phyloP scores from a whole-genome alignment of 2,113 vertebrate species.

The Nicator chloris region DNA sequence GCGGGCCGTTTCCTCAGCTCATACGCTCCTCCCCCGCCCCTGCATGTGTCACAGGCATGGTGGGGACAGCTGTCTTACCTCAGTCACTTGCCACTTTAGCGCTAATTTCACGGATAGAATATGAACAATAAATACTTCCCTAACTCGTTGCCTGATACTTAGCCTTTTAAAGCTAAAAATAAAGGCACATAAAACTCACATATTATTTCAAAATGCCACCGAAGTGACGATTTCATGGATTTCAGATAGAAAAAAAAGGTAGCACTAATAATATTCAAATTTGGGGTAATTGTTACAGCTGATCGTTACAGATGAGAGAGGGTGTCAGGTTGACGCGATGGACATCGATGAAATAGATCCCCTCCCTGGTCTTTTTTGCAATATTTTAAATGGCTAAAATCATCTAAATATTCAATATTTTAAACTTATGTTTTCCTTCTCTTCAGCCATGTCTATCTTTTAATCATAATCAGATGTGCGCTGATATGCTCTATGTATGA shows the following conservation, averaged over 20 bases:
- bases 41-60: slow-evolving; percentile 1
- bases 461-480: neutral
- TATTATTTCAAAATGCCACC: neutral
- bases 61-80: neutral
- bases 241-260: neutral
- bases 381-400: neutral
- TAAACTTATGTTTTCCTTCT: neutral
- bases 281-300: neutral
- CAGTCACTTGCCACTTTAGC: slow-evolving; percentile 37
- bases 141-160: neutral
- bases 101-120: slow-evolving; percentile 27
- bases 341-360: neutral
- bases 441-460: neutral
- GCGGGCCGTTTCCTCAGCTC: neutral
- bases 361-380: neutral
- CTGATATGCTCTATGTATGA: neutral
- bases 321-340: neutral
- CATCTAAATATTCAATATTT: neutral
- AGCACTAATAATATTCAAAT: neutral
- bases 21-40: neutral
- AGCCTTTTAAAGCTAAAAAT: slow-evolving; percentile 53
- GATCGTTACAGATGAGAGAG: neutral
- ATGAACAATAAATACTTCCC: slow-evolving; percentile 43
- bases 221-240: neutral
- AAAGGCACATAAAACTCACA: neutral